Base-by-base conservation (phyloP, 2,888 invertebrate genomes). In the Limnephilus marmoratus region DNA sequence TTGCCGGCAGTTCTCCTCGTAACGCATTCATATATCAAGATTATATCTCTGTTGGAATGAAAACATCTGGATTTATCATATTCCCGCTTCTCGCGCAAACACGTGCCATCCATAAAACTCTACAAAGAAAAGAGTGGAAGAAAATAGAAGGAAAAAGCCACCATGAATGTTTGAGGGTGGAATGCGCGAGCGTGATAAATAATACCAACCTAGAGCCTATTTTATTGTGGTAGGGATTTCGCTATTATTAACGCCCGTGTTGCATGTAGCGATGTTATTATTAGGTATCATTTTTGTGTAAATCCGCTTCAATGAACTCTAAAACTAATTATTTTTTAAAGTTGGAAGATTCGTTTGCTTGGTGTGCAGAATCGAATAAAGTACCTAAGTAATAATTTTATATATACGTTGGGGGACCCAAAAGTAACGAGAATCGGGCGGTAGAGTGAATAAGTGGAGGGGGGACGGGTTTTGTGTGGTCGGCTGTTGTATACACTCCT, bases 41-140 rank as follows among this genome's bases (percentile, higher is more conserved):
- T 68, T 68, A 68, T 68, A 68, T 90, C 81, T 90, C 80, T 81
- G 31, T 37, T 83, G 83, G 83, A 83, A 31, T 34, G 31, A 83
- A 37, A 83, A 83, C 83, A 83, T 83, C 83, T 34, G 37, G 83
- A 83, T 34, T 34, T 83, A 83, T 83, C 37, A 18, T 83, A 83
- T 34, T 83, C 31, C 34, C 18, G 83, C 83, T 68, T 83, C 83
- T 37, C 83, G 31, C 83, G 12, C 34, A 83, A 31, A 37, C 83
- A 83, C 83, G 83, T 83, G 31, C 37, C 83, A 18, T 83, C 83
- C 83, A 83, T 83, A 83, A 83, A 83, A 37, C 83, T 83, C 18
- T 12, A 37, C 34, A 13, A 31, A 31, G 18, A 37, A 31, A 83
- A 24, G 83, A 83, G 83, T 31, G 5, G 83, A 13, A 31, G 53